Evolutionary conservation across 2,113 vertebrate genomes (phyloP), one percentile per base, ranked within the genome.

Genomic region (Thinocorus orbignyianus): DNA sequence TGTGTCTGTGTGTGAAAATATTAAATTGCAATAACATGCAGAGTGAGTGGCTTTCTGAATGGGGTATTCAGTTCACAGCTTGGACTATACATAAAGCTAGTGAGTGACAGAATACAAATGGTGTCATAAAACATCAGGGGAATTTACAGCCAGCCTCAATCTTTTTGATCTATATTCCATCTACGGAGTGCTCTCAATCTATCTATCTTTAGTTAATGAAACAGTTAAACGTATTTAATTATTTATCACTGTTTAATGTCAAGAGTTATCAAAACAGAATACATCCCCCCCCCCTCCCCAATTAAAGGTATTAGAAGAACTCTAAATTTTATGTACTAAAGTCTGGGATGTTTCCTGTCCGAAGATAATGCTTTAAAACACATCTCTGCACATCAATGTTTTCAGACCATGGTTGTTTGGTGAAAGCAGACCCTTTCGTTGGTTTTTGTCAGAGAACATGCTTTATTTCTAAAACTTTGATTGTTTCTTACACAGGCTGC

Each of bases 21-120:
- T 99, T 99, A 98, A 99, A 99, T 99, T 99, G 99, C 99, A 99
- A 98, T 99, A 99, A 99, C 99, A 99, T 98, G 98, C 98, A 97
- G 97, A 96, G 98, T 95, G 98, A 98, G 98, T 97, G 96, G 97
- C 98, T 98, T 98, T 98, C 98, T 98, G 99, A 99, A 99, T 98
- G 97, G 98, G 98, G 98, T 98, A 98, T 99, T 99, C 98, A 98
- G 98, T 98, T 96, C 98, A 82, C 98, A 98, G 97, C 97, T 97
- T 92, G 97, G 96, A 83, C 97, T 61, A 89, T 79, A 89, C 98
- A 93, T 92, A 86, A 91, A 97, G 97, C 98, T 97, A 98, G 98
- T 99, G 99, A 99, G 98, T 99, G 99, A 99, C 96, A 98, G 98
- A 98, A 98, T 98, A 98, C 99, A 99, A 99, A 99, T 99, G 99